Conservation (phyloP, 2,888 invertebrate genomes). For the Heliconius cydno region DNA sequence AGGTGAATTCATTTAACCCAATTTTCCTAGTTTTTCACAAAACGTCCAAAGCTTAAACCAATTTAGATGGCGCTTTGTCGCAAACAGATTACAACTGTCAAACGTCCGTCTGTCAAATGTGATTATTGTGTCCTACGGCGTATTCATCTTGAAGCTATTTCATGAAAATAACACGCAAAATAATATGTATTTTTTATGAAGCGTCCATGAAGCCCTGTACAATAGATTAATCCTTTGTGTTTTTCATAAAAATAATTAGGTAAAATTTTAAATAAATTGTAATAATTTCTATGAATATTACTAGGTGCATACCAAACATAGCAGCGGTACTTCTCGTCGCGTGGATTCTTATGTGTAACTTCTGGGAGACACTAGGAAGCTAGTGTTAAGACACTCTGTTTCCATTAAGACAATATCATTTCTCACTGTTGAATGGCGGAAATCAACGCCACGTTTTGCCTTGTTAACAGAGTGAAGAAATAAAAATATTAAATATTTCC, state of each 20-base stretch:
- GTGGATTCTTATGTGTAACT: too few relatives aligned
- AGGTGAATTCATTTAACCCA: constrained; percentile 10
- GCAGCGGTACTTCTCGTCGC: too few relatives aligned
- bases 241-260: not conserved
- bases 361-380: too few relatives aligned
- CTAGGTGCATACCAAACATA: too few relatives aligned
- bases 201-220: not conserved
- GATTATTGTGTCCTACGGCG: constrained; percentile 33
- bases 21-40: constrained; percentile 25
- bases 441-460: too few relatives aligned
- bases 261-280: too few relatives aligned
- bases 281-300: too few relatives aligned
- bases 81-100: constrained; percentile 43
- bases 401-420: too few relatives aligned
- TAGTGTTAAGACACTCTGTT: too few relatives aligned
- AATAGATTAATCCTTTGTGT: not conserved
- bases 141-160: constrained; percentile 32
- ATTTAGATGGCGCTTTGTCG: constrained; percentile 39
- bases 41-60: constrained; percentile 30
- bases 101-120: constrained; percentile 40
- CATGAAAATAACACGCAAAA: constrained; percentile 3
- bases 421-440: too few relatives aligned
- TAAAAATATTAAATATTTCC: too few relatives aligned
- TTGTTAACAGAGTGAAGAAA: too few relatives aligned
- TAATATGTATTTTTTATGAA: constrained; percentile 1